phyloP scores from a whole-genome alignment of 2,797 vertebrate species.

The Poeciliopsis presidionis region DNA sequence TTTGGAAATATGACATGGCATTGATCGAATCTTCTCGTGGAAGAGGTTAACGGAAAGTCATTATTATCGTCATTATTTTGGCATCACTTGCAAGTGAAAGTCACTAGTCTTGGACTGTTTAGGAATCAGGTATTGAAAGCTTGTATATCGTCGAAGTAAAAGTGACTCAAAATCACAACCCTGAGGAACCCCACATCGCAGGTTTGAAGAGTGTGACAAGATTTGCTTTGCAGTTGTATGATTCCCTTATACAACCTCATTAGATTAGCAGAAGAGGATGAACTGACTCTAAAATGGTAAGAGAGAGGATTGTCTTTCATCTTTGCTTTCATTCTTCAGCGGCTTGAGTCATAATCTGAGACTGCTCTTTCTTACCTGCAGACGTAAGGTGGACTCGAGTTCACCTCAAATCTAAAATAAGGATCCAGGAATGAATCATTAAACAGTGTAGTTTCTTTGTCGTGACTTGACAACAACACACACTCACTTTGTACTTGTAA shows the following conservation, averaged over 20 bases:
- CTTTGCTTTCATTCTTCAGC: neutral
- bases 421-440: slow-evolving; percentile 49
- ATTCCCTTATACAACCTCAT: neutral
- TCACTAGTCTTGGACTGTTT: neutral
- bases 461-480: slow-evolving; percentile 57
- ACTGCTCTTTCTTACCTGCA: too few species aligned
- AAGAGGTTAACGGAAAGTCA: neutral
- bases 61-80: neutral
- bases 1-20: neutral
- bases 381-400: neutral
- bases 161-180: neutral
- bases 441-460: slow-evolving; percentile 49
- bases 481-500: slow-evolving; percentile 74
- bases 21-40: neutral
- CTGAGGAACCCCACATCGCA: neutral
- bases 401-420: slow-evolving; percentile 22
- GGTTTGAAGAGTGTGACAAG: neutral
- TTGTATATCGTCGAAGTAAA: neutral
- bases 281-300: neutral
- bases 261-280: neutral
- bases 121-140: neutral
- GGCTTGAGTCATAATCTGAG: neutral
- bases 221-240: neutral
- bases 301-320: neutral
- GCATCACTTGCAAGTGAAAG: neutral